Conservation (phyloP, 2,797 vertebrate species). For the Hemitrygon akajei region DNA sequence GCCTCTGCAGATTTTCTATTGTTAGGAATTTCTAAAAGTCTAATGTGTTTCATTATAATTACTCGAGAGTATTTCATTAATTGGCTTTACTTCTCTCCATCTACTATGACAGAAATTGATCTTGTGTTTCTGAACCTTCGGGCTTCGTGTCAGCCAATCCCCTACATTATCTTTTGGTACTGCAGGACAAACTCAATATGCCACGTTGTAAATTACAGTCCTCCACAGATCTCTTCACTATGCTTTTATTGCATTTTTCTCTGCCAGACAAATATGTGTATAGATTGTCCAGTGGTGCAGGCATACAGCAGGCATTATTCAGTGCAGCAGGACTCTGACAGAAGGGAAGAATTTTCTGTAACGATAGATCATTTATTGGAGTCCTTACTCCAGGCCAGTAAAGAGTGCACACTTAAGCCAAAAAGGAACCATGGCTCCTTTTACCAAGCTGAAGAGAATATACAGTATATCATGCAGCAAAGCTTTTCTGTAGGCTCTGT, state of each 20-base stretch:
- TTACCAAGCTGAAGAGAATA: not conserved
- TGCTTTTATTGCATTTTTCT: not conserved
- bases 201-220: not conserved
- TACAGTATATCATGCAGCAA: not conserved
- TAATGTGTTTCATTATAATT: too few species aligned
- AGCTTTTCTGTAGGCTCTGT: not conserved
- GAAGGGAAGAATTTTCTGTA: not conserved
- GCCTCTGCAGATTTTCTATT: too few species aligned
- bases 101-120: too few species aligned
- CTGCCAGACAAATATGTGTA: not conserved
- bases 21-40: too few species aligned
- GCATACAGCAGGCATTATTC: not conserved
- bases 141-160: too few species aligned
- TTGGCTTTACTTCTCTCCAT: too few species aligned
- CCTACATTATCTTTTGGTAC: not conserved
- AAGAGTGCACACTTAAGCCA: not conserved
- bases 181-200: not conserved
- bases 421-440: not conserved
- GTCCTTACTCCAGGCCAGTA: not conserved
- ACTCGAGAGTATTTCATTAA: too few species aligned
- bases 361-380: not conserved
- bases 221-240: not conserved
- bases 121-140: too few species aligned
- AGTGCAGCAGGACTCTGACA: not conserved
- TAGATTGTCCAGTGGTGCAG: not conserved